A percentile compares a stretch with the other conserved stretches of the same genome.
Conservation (phyloP, 2,797 vertebrate genomes). For the Gorsachius magnificus region DNA sequence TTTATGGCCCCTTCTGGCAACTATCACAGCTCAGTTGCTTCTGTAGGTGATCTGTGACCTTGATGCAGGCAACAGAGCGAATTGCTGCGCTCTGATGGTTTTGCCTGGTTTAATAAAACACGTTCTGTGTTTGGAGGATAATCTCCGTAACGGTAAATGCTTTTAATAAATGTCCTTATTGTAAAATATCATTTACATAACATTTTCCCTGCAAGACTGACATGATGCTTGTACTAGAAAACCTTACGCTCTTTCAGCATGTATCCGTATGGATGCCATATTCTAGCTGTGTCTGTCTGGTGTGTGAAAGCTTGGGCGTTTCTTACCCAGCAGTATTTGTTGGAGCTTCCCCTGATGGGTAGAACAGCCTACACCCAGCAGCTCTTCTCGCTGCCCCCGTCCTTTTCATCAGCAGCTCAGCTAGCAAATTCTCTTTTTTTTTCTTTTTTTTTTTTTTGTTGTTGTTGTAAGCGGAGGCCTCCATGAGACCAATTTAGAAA, state of each 20-base stretch:
- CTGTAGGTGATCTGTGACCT: background rate
- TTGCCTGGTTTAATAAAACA: background rate
- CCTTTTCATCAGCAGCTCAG: background rate
- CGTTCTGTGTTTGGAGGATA: background rate
- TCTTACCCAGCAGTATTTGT: background rate
- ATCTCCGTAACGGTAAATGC: background rate
- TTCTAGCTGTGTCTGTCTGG: background rate
- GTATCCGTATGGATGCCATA: background rate
- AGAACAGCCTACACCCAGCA: background rate
- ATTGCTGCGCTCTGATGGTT: background rate
- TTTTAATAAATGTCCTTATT: background rate
- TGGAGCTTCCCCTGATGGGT: background rate
- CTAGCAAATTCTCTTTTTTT: background rate
- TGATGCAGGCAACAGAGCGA: background rate
- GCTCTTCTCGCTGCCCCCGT: fast-evolving
- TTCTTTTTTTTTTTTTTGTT: background rate
- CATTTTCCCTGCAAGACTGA: background rate
- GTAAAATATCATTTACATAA: background rate
- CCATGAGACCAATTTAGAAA: background rate
- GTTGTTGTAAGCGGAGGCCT: background rate
- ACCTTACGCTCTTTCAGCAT: background rate
- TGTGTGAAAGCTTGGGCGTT: background rate
- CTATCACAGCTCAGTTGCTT: background rate
- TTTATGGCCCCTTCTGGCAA: background rate
- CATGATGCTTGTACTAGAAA: background rate